Evolutionary conservation across 2,797 vertebrate genomes (phyloP).

Genomic region (Hemitrygon akajei): DNA sequence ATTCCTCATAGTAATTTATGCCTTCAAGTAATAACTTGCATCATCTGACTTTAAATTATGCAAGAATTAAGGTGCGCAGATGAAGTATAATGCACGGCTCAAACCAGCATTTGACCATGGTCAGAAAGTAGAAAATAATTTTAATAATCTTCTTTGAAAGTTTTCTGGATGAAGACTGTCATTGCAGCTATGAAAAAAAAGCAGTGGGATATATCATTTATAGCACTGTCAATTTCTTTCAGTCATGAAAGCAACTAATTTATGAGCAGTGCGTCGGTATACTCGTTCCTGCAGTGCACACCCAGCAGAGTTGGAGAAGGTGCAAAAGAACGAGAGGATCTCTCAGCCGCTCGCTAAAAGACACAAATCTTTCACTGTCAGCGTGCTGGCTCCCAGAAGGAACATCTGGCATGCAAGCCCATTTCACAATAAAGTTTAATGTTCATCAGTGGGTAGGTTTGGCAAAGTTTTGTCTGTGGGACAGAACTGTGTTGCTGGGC

Average conservation of each 20-base stretch:
- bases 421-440: background rate
- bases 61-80: slow-evolving; percentile 13
- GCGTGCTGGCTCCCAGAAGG: background rate
- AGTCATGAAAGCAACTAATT: slow-evolving; percentile 49
- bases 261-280: slow-evolving; percentile 47
- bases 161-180: slow-evolving; percentile 14
- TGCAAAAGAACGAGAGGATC: slow-evolving; percentile 51
- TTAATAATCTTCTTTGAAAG: slow-evolving; percentile 12
- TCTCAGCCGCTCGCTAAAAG: slow-evolving; percentile 44
- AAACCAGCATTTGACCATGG: background rate
- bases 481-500: background rate
- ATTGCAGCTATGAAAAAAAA: background rate
- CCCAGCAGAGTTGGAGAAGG: slow-evolving; percentile 47
- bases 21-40: slow-evolving; percentile 14
- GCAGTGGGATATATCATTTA: slow-evolving; percentile 42
- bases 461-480: background rate
- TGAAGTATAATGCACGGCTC: background rate
- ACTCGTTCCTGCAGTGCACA: slow-evolving; percentile 45
- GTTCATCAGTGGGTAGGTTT: background rate
- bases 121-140: slow-evolving; percentile 12
- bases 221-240: slow-evolving; percentile 47
- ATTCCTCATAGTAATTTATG: background rate
- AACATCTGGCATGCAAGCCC: background rate
- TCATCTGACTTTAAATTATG: slow-evolving; percentile 19
- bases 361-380: slow-evolving; percentile 44